phyloP scores from a whole-genome alignment of 2,797 vertebrate species.

The Anabas testudineus region DNA sequence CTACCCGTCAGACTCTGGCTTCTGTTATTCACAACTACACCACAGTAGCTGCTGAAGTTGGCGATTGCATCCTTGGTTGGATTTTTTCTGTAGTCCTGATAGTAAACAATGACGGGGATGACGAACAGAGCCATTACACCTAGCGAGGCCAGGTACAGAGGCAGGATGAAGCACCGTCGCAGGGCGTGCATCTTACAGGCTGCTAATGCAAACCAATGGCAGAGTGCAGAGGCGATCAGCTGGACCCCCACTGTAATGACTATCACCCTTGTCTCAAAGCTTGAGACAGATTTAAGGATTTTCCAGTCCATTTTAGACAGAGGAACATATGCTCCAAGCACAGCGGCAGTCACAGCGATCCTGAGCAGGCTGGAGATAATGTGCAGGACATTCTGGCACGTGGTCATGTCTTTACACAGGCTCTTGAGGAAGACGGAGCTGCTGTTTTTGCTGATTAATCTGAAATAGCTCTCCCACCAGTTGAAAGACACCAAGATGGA shows the following conservation, averaged over 20 bases:
- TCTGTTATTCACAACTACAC: conserved; percentile 12
- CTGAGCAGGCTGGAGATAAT: conserved; percentile 74
- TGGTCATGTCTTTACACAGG: conserved; percentile 60
- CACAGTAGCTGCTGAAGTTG: too few species aligned
- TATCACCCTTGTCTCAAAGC: conserved; percentile 39
- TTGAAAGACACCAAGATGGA: conserved; percentile 74
- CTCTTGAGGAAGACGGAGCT: conserved; percentile 37
- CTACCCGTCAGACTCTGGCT: neutral
- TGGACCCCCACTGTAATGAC: conserved; percentile 72
- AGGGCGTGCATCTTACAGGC: conserved; percentile 85
- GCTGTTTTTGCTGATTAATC: conserved; percentile 46
- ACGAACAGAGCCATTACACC: conserved; percentile 64
- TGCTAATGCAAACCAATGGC: conserved; percentile 77
- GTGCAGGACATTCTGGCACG: conserved; percentile 64
- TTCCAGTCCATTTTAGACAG: conserved; percentile 67
- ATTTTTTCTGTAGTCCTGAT: conserved; percentile 38
- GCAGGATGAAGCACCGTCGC: conserved; percentile 76
- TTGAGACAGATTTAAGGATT: conserved; percentile 31
- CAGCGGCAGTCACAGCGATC: conserved; percentile 70
- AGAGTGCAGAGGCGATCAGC: conserved; percentile 77
- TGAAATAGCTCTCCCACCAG: conserved; percentile 81
- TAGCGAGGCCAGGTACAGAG: conserved; percentile 76
- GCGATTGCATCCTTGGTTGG: too few species aligned
- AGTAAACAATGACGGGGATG: conserved; percentile 49
- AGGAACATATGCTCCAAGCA: conserved; percentile 71